Evolutionary conservation across 2,888 invertebrate genomes (phyloP).

Genomic region (Terebella lapidaria): DNA sequence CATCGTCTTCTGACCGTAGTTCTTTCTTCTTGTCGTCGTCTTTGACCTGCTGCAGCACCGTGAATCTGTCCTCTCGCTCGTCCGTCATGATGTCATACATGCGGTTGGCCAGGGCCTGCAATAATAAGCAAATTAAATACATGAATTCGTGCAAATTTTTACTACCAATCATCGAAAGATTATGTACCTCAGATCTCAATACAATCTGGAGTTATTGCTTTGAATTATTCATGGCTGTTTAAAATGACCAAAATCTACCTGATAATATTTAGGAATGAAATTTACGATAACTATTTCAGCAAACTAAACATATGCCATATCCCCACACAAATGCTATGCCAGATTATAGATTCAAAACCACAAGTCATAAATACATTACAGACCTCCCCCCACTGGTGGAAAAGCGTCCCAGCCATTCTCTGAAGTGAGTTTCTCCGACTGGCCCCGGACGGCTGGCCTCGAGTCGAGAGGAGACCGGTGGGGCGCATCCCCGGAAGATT

Average conservation of each 20-base stretch:
- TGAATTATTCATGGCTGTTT: too few species aligned
- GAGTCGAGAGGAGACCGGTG: slow-evolving; percentile 43
- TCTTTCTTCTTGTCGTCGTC: slow-evolving; percentile 53
- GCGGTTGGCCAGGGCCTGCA: slow-evolving; percentile 74
- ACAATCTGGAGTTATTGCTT: too few species aligned
- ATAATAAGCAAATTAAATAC: not conserved
- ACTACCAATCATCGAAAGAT: too few species aligned
- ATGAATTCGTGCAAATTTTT: not conserved
- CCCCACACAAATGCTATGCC: too few species aligned
- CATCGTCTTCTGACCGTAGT: slow-evolving; percentile 55
- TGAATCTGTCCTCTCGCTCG: slow-evolving; percentile 58
- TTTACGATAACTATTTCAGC: too few species aligned
- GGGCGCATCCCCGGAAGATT: slow-evolving; percentile 66
- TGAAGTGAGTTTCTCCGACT: slow-evolving; percentile 64
- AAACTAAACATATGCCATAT: too few species aligned
- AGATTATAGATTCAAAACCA: too few species aligned
- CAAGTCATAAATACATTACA: too few species aligned
- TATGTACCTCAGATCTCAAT: not conserved
- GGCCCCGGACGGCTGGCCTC: slow-evolving; percentile 59
- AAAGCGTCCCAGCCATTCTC: slow-evolving; percentile 90
- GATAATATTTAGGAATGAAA: too few species aligned
- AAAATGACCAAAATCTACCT: too few species aligned
- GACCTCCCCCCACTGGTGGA: slow-evolving; percentile 91
- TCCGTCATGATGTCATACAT: slow-evolving; percentile 84
- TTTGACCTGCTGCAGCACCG: slow-evolving; percentile 45